Conservation (phyloP, 1,140 invertebrate species). For the Cotesia typhae region DNA sequence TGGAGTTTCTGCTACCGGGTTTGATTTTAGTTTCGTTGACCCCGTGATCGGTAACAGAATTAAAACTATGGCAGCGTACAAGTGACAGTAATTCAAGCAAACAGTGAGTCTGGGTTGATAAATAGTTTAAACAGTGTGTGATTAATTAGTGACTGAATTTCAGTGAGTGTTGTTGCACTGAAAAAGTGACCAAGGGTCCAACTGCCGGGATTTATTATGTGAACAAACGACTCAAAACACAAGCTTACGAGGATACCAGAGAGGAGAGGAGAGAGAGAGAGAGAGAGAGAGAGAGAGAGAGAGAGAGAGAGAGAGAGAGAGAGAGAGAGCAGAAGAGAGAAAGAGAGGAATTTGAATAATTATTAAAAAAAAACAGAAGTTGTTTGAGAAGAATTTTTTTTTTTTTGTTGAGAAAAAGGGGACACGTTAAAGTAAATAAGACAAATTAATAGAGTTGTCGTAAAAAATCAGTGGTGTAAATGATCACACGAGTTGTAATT, state of each 20-base stretch:
- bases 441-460: background rate
- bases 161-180: slow-evolving; percentile 5
- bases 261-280: background rate
- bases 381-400: background rate
- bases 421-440: background rate
- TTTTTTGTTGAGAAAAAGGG: no score
- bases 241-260: slow-evolving; percentile 29
- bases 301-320: slow-evolving; percentile 8
- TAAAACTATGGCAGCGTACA: no score
- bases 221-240: background rate
- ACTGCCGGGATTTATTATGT: slow-evolving; percentile 6
- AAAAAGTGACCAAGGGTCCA: background rate
- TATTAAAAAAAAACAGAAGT: background rate
- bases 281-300: slow-evolving; percentile 2
- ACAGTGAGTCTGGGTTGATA: background rate
- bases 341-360: background rate
- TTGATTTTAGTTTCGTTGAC: no score
- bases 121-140: background rate
- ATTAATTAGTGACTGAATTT: background rate
- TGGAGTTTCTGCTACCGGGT: background rate
- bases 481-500: background rate
- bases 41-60: no score
- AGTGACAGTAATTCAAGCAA: no score
- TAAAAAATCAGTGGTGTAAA: slow-evolving; percentile 1
- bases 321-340: slow-evolving; percentile 6